phyloP scores from a whole-genome alignment of 2,888 invertebrate genomes.

The Apodemia hepburni region DNA sequence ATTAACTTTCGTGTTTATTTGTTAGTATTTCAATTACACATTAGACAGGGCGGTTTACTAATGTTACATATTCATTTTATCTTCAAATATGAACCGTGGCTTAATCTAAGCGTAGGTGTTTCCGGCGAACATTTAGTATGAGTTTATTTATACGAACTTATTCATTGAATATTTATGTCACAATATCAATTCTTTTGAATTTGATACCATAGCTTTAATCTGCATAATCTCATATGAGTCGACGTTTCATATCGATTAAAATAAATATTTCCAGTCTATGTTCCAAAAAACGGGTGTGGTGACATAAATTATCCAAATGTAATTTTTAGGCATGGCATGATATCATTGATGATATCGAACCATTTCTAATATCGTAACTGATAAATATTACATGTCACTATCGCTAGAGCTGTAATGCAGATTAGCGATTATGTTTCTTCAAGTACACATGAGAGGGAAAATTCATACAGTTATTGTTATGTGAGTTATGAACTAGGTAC shows the following conservation, averaged over 20 bases:
- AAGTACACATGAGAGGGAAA: not conserved
- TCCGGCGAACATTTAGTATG: slow-evolving; percentile 5
- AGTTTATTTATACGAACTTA: slow-evolving; percentile 9
- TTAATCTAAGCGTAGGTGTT: slow-evolving; percentile 10
- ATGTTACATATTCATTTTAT: slow-evolving; percentile 11
- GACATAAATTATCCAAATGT: slow-evolving; percentile 1
- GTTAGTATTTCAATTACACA: not conserved
- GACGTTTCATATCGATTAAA: not conserved
- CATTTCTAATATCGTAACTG: slow-evolving; percentile 10
- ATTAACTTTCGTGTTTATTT: not conserved
- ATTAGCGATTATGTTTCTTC: slow-evolving; percentile 3
- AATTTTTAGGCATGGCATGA: not conserved
- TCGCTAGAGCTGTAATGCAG: not conserved
- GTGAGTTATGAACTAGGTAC: too few relatives aligned
- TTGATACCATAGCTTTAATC: slow-evolving; percentile 4
- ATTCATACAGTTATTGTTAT: not conserved
- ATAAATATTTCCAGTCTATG: not conserved
- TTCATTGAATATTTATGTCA: slow-evolving; percentile 10
- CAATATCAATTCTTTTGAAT: slow-evolving; percentile 13
- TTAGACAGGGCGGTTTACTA: not conserved
- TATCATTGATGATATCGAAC: not conserved
- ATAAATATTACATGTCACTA: slow-evolving; percentile 9
- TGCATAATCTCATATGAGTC: slow-evolving; percentile 8
- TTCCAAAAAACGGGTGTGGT: not conserved
- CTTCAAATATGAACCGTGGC: not conserved